Evolutionary conservation across 2,113 vertebrate genomes (phyloP).

Genomic region (Notiomystis cincta): DNA sequence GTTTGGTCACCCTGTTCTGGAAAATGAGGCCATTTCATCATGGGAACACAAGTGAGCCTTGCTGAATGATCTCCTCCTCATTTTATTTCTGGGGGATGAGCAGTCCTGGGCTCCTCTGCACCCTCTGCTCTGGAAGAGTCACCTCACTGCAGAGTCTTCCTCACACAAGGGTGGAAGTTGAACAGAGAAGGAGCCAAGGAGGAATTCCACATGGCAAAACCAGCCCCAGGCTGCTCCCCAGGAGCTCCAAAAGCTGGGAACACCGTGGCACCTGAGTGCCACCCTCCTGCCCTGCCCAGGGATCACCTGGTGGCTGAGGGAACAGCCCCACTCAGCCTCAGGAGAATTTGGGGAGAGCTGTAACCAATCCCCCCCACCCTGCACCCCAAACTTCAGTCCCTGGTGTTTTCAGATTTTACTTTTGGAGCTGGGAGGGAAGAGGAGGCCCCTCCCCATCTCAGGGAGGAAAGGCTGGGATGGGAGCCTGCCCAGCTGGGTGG

Average conservation of each 20-base stretch:
- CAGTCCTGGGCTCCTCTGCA: background rate
- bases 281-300: background rate
- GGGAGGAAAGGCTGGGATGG: background rate
- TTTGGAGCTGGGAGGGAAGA: background rate
- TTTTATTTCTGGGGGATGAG: background rate
- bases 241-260: background rate
- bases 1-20: background rate
- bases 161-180: background rate
- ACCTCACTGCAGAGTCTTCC: background rate
- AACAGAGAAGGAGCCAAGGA: background rate
- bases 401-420: background rate
- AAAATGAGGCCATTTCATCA: background rate
- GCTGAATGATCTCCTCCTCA: background rate
- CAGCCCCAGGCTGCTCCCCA: background rate
- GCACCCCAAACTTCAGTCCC: background rate
- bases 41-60: accelerated
- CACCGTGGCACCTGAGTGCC: accelerated
- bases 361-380: background rate
- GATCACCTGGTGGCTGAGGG: background rate
- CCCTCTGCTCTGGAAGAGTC: background rate
- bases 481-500: background rate
- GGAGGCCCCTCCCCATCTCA: background rate
- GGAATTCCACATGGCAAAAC: background rate
- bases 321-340: background rate
- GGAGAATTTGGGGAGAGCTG: background rate